Evolutionary conservation across 2,113 vertebrate genomes (phyloP), one percentile per base, ranked within the genome.

Genomic region (Pachyramphus minor): DNA sequence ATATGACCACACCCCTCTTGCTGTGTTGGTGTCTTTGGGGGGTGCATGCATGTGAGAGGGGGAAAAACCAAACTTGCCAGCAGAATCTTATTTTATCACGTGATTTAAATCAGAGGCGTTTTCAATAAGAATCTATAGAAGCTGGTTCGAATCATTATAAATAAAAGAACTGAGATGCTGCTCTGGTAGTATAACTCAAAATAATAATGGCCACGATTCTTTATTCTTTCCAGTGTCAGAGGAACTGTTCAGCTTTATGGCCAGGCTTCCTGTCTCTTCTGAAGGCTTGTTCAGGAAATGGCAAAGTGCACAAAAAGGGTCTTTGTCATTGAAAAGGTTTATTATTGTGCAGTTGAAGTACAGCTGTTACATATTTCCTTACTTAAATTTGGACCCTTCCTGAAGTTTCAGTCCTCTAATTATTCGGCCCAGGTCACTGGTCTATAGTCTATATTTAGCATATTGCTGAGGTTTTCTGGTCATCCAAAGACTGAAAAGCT

Each of bases 251-350:
- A 80, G 90, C 41, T 84, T n/a, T 64, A 58, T 76, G 95, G 82
- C 87, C 80, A 93, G 76, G 90, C 93, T 97, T 97, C 97, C 97
- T 97, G 90, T 94, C 87, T 95, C 30, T 94, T 96, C 84, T 89
- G 95, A 90, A 93, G 89, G 72, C 91, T 96, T 86, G 81, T 91
- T 87, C 88, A 85, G 92, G 92, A 87, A 89, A 92, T 53, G 80
- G 88, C 73, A 94, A 95, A 92, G 85, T 50, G 63, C 69, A 88
- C 64, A 74, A 52, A 89, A 74, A 89, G 93, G 44, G 78, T 69
- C 90, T 96, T 95, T 90, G 87, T 88, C 80, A 89, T 69, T 95
- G 92, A 82, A 88, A 94, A 74, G 67, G 62, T 89, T 95, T 97
- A 89, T 93, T 87, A 83, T 89, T 97, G 94, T 97, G 94, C 84